These are phyloP conservation scores for Coremacera marginata DNA, from an alignment of 2,888 invertebrate genomes.

Conservation along the genomic window DNA sequence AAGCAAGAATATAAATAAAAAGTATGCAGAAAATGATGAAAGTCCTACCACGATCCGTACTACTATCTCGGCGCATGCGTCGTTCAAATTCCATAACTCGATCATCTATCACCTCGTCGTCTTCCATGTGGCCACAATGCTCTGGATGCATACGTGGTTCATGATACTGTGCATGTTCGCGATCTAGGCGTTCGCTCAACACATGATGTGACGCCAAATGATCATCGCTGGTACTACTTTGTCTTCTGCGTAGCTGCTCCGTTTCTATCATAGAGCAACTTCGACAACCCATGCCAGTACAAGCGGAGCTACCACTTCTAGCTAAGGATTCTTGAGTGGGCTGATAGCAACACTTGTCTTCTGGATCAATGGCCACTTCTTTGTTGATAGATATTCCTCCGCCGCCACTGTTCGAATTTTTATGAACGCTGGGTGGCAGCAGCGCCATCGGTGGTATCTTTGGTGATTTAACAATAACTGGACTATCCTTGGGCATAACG, in stretches of 20 bases:
- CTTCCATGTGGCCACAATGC: slow-evolving; percentile 22
- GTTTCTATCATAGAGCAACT: slow-evolving; percentile 43
- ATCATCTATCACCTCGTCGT: slow-evolving; percentile 47
- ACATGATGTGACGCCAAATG: slow-evolving; percentile 26
- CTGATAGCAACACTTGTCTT: slow-evolving; percentile 61
- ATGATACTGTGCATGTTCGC: slow-evolving; percentile 53
- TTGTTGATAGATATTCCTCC: slow-evolving; percentile 66
- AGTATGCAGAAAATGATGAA: not conserved
- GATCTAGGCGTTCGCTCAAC: slow-evolving; percentile 41
- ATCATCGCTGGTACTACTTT: slow-evolving; percentile 45
- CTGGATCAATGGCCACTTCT: slow-evolving; percentile 69
- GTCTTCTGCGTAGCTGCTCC: slow-evolving; percentile 49
- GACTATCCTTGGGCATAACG: slow-evolving; percentile 66
- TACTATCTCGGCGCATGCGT: slow-evolving; percentile 53
- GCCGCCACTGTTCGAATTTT: slow-evolving; percentile 19
- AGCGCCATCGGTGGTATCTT: slow-evolving; percentile 58
- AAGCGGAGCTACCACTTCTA: slow-evolving; percentile 42
- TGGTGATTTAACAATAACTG: slow-evolving; percentile 67
- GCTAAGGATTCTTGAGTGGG: slow-evolving; percentile 34
- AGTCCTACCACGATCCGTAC: slow-evolving; percentile 51
- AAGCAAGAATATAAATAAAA: not conserved
- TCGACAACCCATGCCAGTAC: slow-evolving; percentile 50
- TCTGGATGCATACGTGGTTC: slow-evolving; percentile 45
- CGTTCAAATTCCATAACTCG: slow-evolving; percentile 54
- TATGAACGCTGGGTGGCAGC: slow-evolving; percentile 48